phyloP scores from a whole-genome alignment of 2,113 vertebrate species.

The Cyprinodon variegatus region DNA sequence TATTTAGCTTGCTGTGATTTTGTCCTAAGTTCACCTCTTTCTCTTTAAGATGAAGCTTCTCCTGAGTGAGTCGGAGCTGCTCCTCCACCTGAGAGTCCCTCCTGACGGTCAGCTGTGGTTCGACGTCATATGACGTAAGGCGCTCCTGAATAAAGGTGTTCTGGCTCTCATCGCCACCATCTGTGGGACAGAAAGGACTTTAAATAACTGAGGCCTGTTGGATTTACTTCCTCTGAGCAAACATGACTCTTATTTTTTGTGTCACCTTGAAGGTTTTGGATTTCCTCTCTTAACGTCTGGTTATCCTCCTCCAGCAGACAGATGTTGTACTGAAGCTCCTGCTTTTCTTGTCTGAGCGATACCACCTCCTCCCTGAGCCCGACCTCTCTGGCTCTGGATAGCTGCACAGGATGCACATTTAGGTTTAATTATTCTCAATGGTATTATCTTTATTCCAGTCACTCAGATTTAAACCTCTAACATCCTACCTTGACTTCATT shows the following conservation, averaged over 20 bases:
- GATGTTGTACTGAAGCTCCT: slow-evolving; percentile 70
- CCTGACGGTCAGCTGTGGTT: slow-evolving; percentile 11
- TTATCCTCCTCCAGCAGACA: slow-evolving; percentile 80
- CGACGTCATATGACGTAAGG: slow-evolving; percentile 30
- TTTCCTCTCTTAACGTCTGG: slow-evolving; percentile 63
- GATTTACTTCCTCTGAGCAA: not conserved
- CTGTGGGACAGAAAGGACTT: slow-evolving; percentile 31
- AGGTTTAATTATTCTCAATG: not conserved
- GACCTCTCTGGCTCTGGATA: slow-evolving; percentile 61
- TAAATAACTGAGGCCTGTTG: not conserved
- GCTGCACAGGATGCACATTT: slow-evolving; percentile 53
- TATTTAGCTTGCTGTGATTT: not conserved
- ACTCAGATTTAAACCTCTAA: not conserved
- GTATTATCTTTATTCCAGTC: not conserved
- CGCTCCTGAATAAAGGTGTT: slow-evolving; percentile 22
- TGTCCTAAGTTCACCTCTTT: slow-evolving; percentile 64
- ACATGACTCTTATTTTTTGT: not conserved
- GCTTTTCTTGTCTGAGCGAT: slow-evolving; percentile 57
- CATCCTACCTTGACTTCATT: slow-evolving; percentile 85
- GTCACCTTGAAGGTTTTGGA: slow-evolving; percentile 64
- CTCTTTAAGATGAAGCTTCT: slow-evolving; percentile 74
- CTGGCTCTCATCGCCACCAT: slow-evolving; percentile 23
- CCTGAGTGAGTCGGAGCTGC: slow-evolving; percentile 62
- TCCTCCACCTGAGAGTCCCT: slow-evolving; percentile 45
- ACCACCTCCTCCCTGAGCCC: slow-evolving; percentile 60